These are phyloP conservation scores for Mormoops blainvillei DNA, from an alignment of 2,113 vertebrate species.

Conservation along the genomic window DNA sequence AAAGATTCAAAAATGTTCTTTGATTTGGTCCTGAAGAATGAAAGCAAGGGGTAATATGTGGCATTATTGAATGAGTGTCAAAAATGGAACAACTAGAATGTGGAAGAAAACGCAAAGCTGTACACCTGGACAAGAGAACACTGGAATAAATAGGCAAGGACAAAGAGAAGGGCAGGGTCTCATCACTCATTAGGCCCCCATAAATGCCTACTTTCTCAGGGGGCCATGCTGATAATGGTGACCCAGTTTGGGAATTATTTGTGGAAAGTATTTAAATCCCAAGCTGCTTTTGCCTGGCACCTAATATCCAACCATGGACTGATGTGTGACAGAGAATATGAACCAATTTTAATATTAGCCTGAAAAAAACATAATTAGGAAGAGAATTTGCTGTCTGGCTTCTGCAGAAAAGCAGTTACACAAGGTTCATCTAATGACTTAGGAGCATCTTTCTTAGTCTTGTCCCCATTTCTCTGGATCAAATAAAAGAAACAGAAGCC, in stretches of 20 bases:
- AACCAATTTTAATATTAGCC: conserved; percentile 39
- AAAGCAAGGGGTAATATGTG: not conserved
- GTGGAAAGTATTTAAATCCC: conserved; percentile 14
- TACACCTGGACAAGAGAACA: not conserved
- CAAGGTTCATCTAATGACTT: not conserved
- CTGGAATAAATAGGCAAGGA: not conserved
- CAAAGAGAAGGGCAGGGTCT: not conserved
- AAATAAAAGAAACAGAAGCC: not conserved
- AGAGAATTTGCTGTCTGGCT: not conserved
- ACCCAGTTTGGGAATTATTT: not conserved
- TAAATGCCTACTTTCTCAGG: not conserved
- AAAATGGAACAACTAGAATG: not conserved
- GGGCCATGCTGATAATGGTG: not conserved
- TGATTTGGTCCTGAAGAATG: not conserved
- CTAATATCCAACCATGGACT: conserved; percentile 16
- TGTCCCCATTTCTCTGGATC: not conserved
- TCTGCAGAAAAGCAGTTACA: not conserved
- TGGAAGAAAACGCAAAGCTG: not conserved
- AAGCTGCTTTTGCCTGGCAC: not conserved
- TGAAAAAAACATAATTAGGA: conserved; percentile 39
- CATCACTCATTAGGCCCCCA: not conserved
- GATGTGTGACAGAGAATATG: not conserved
- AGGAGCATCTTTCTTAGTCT: not conserved
- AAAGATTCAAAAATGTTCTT: not conserved
- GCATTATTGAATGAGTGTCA: not conserved